Evolutionary conservation across 1,140 invertebrate genomes (phyloP).

Genomic region (Psix sp.): DNA sequence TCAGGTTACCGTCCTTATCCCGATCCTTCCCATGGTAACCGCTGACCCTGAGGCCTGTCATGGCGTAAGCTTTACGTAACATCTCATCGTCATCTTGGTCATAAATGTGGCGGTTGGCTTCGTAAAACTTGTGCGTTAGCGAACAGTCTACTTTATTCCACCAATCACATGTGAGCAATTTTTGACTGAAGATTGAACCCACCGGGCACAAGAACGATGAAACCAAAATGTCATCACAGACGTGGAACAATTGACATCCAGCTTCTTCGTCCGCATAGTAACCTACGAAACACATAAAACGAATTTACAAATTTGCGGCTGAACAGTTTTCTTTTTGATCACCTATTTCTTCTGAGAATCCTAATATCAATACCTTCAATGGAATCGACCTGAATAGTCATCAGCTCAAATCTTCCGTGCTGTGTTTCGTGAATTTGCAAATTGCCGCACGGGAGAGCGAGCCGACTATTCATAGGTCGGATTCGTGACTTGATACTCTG

Average conservation of each 20-base stretch:
- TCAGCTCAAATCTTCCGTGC: constrained; percentile 12
- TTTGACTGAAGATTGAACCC: constrained; percentile 79
- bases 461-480: constrained; percentile 51
- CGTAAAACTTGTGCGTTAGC: constrained; percentile 64
- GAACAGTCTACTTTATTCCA: constrained; percentile 79
- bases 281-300: constrained; percentile 58
- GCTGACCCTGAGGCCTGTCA: constrained; percentile 66
- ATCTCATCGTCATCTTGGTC: constrained; percentile 71
- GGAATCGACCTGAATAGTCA: too few species aligned
- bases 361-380: not conserved
- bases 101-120: constrained; percentile 61
- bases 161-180: constrained; percentile 78
- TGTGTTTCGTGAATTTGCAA: constrained; percentile 22
- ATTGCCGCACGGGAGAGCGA: constrained; percentile 19
- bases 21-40: constrained; percentile 62
- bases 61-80: constrained; percentile 71
- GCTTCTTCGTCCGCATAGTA: constrained; percentile 76
- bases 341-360: too few species aligned
- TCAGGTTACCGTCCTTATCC: constrained; percentile 34
- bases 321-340: too few species aligned
- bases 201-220: constrained; percentile 79
- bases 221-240: constrained; percentile 76
- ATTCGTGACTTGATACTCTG: constrained; percentile 50
- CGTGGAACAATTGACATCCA: constrained; percentile 78
- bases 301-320: constrained; percentile 5